These are phyloP conservation scores for Cremastobaeus sp. DNA, from an alignment of 2,888 invertebrate species.

Conservation along the genomic window DNA sequence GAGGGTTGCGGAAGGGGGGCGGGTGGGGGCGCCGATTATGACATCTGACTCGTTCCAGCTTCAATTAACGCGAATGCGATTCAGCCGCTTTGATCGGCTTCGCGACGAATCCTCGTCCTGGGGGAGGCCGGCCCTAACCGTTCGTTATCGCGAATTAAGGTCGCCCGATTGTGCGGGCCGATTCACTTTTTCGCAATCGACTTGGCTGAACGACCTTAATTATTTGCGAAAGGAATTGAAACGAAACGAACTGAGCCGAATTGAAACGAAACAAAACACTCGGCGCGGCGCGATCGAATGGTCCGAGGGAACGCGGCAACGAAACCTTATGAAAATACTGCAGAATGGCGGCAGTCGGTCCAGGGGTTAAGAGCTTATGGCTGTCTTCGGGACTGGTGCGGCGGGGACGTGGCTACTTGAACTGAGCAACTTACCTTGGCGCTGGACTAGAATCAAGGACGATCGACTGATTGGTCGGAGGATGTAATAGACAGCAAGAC, in stretches of 20 bases:
- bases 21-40: constrained; percentile 49
- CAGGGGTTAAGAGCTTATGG: constrained; percentile 65
- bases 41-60: constrained; percentile 35
- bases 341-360: constrained; percentile 46
- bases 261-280: constrained; percentile 27
- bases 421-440: constrained; percentile 74
- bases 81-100: constrained; percentile 10
- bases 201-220: constrained; percentile 12
- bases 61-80: constrained; percentile 33
- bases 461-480: constrained; percentile 57
- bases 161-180: constrained; percentile 5
- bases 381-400: constrained; percentile 61
- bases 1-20: constrained; percentile 66
- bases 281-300: too few species aligned
- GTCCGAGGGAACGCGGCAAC: too few species aligned
- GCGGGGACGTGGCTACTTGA: constrained; percentile 62
- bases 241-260: neutral
- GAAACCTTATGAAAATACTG: constrained; percentile 57
- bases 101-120: constrained; percentile 6
- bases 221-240: too few species aligned
- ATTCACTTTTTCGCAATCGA: too few species aligned
- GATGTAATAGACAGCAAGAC: constrained; percentile 73
- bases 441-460: constrained; percentile 70
- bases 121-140: constrained; percentile 1
- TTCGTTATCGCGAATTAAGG: constrained; percentile 12